A percentile compares a stretch with the other conserved stretches of the same genome.
These are phyloP conservation scores for Apaloderma vittatum DNA, from an alignment of 2,113 vertebrate species.

Conservation along the genomic window DNA sequence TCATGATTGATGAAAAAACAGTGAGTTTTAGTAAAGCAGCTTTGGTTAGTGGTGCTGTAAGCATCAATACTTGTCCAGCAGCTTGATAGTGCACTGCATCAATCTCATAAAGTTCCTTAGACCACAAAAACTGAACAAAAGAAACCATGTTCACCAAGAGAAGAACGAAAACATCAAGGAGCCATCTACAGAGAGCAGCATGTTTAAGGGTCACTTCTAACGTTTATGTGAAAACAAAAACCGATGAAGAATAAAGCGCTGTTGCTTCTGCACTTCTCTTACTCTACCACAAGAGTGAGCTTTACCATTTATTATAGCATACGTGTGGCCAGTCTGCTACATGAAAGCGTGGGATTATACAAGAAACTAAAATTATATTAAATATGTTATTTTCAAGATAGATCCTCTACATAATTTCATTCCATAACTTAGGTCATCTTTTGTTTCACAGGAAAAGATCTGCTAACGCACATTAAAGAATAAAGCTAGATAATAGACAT, in stretches of 20 bases:
- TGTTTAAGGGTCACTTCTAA: slow-evolving; percentile 42
- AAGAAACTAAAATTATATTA: not conserved
- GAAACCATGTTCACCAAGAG: not conserved
- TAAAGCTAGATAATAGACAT: slow-evolving; percentile 39
- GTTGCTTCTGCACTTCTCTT: slow-evolving; percentile 64
- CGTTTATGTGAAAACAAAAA: not conserved
- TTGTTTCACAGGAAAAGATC: slow-evolving; percentile 31
- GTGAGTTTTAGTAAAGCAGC: slow-evolving; percentile 90
- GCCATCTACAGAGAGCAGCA: not conserved
- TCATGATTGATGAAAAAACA: slow-evolving; percentile 85
- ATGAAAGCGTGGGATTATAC: slow-evolving; percentile 3
- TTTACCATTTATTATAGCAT: slow-evolving; percentile 40
- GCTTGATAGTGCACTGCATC: slow-evolving; percentile 67
- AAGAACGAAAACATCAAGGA: slow-evolving; percentile 16
- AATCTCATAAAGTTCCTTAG: not conserved
- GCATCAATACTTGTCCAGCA: slow-evolving; percentile 90
- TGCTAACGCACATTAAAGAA: slow-evolving; percentile 42
- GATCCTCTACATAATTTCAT: slow-evolving; percentile 11
- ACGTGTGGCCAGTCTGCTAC: slow-evolving; percentile 24
- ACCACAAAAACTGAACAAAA: not conserved
- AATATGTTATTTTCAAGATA: slow-evolving; percentile 44
- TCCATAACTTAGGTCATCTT: not conserved
- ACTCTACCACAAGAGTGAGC: slow-evolving; percentile 63
- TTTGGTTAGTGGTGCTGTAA: slow-evolving; percentile 90
- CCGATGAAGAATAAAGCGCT: slow-evolving; percentile 43